phyloP scores from a whole-genome alignment of 2,113 vertebrate genomes.

The Platichthys stellatus region DNA sequence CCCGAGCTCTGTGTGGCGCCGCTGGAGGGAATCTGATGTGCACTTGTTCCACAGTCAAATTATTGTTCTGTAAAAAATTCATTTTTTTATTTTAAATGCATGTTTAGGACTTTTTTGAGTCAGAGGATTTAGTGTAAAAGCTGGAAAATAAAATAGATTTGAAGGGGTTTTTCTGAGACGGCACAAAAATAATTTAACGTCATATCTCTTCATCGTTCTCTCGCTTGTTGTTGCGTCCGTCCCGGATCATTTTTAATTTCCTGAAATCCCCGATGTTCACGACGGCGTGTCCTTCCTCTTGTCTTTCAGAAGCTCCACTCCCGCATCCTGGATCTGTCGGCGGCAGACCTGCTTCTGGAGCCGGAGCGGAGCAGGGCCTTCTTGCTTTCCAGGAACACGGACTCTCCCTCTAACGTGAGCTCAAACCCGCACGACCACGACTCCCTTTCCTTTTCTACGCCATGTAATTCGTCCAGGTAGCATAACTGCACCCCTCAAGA shows the following conservation, averaged over 20 bases:
- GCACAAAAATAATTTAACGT: background rate
- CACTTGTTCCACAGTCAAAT: conserved; percentile 13
- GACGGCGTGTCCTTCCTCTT: conserved; percentile 23
- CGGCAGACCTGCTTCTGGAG: conserved; percentile 86
- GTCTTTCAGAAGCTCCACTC: conserved; percentile 88
- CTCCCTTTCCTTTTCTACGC: background rate
- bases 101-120: background rate
- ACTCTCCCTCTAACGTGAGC: conserved; percentile 83
- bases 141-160: background rate
- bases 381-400: conserved; percentile 74
- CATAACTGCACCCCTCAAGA: conserved; percentile 63
- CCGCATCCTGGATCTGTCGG: conserved; percentile 87
- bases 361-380: conserved; percentile 81
- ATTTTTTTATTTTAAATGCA: background rate
- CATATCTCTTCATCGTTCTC: background rate
- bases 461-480: conserved; percentile 43
- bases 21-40: conserved; percentile 65
- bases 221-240: background rate
- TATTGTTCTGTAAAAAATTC: background rate
- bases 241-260: conserved; percentile 7
- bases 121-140: background rate
- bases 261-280: conserved; percentile 17
- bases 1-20: conserved; percentile 77
- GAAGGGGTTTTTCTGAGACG: background rate
- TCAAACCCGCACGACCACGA: background rate